Conservation (phyloP, 2,113 vertebrate genomes). For the Malaclemys terrapin region DNA sequence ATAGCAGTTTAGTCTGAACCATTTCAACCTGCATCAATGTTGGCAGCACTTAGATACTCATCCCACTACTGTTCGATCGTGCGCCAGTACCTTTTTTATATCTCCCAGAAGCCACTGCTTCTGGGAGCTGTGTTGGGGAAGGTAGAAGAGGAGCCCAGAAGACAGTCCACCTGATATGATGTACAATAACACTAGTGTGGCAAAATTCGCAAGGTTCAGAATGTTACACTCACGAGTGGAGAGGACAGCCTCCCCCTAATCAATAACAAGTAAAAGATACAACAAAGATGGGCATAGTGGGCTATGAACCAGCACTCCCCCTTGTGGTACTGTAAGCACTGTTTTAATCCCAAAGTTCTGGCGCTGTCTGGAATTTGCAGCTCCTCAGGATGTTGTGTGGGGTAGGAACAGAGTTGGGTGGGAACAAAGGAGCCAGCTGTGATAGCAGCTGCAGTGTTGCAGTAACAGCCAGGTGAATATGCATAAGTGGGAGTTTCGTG, state of each 20-base stretch:
- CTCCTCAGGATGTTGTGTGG: background rate
- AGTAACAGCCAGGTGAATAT: background rate
- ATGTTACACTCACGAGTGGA: background rate
- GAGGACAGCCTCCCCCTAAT: background rate
- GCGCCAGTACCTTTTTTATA: no score
- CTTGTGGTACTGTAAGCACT: background rate
- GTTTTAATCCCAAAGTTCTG: background rate
- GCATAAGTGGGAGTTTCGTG: background rate
- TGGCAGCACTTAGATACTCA: no score
- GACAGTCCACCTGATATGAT: background rate
- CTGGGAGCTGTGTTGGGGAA: background rate
- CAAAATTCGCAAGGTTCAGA: background rate
- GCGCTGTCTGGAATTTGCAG: background rate
- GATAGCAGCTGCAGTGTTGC: background rate
- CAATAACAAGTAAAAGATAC: fast-evolving
- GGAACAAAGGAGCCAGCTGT: background rate
- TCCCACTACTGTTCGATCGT: no score
- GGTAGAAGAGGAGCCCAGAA: background rate
- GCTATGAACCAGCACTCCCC: background rate
- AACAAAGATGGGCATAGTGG: fast-evolving
- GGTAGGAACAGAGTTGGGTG: background rate
- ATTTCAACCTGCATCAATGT: no score
- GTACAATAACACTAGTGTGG: fast-evolving
- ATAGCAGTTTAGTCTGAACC: background rate
- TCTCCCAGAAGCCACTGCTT: background rate